These are phyloP conservation scores for Callipepla squamata DNA, from an alignment of 2,113 vertebrate genomes.

Conservation along the genomic window DNA sequence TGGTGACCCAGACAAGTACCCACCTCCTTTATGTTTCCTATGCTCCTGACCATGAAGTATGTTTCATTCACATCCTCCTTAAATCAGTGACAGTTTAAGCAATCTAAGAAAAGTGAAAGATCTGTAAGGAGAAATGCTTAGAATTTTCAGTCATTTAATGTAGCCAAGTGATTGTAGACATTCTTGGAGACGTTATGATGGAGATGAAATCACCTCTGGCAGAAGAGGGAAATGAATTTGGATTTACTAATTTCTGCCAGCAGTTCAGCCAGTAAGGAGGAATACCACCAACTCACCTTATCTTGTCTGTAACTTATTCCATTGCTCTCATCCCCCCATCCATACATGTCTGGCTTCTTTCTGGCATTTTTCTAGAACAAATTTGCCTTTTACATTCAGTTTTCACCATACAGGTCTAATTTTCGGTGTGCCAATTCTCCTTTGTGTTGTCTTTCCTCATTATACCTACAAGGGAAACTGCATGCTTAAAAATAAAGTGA, in stretches of 20 bases:
- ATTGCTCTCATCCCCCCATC: neutral
- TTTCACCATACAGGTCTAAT: neutral
- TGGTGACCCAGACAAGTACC: fast-evolving
- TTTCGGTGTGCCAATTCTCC: neutral
- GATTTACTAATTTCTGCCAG: neutral
- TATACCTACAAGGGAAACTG: neutral
- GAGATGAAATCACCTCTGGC: neutral
- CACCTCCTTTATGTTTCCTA: neutral
- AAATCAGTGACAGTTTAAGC: neutral
- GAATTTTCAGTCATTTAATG: neutral
- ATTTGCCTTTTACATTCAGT: neutral
- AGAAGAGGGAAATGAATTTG: neutral
- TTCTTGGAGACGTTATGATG: neutral
- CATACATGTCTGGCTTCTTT: neutral
- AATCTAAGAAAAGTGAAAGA: neutral
- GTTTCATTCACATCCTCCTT: neutral
- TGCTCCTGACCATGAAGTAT: fast-evolving
- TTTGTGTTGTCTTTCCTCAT: neutral
- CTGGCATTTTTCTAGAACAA: neutral
- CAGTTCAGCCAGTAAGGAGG: neutral
- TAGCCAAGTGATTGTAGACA: neutral
- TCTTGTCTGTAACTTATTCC: neutral
- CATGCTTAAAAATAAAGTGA: fast-evolving
- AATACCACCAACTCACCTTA: neutral
- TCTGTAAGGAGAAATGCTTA: neutral